Evolutionary conservation across 2,888 invertebrate species (phyloP), one percentile per base, ranked within the genome.

Genomic region (Andrena camellia): DNA sequence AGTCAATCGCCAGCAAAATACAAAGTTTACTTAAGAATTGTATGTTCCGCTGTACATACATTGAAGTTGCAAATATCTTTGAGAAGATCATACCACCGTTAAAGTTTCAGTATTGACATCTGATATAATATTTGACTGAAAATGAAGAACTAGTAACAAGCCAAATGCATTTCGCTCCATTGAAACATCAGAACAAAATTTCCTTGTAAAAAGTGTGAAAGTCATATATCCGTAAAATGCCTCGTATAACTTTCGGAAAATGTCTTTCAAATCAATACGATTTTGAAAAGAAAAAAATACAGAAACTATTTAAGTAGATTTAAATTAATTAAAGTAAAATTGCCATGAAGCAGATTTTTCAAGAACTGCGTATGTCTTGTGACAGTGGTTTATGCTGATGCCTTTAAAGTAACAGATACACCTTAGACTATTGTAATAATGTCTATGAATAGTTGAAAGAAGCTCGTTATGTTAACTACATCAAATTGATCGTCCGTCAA

Each of bases 41-140:
- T 84, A 85, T 81, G 82, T 85, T 78, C 79, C 78, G 67, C 35
- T 89, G 84, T 81, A 83, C 66, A 80, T 85, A 81, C 72, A 76
- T 73, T 86, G 76, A 71, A 73, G 72, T 88, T 88, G 82, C 78
- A 81, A 69, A 84, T 86, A 81, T 85, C 81, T 84, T 81, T 26
- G 83, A 83, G 77, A 84, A 81, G 76, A 78, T 86, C 72, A 80
- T 83, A 86, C 82, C 52, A 87, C 84, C 67, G 62, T 78, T 63
- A 60, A 79, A 84, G 76, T 78, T 81, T 81, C 80, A 86, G 84
- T 88, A 89, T 87, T 88, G 81, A 82, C 82, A 77, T 74, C 66
- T 75, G 57, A 70, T 66, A 54, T 76, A 50, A 81, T 74, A 76
- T 77, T 85, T 60, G 52, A 64, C 59, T 74, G 68, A 74, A 80